Conservation (phyloP, 2,888 invertebrate species). For the Caenorhabditis zanzibari region DNA sequence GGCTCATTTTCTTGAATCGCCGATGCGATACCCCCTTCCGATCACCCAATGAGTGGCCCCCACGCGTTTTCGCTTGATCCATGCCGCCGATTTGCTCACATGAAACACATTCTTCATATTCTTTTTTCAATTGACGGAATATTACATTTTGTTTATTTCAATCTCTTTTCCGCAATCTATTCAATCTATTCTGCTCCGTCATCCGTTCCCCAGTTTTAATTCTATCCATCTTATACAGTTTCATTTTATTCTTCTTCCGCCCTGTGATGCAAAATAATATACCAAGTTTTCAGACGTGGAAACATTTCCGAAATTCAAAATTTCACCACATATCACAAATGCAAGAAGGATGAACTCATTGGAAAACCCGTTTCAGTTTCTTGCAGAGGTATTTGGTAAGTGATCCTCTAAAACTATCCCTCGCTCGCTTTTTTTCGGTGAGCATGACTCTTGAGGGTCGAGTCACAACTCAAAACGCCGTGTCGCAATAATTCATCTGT, state of each 20-base stretch:
- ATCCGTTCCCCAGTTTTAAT: constrained; percentile 2
- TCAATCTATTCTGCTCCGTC: constrained; percentile 35
- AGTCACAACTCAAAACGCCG: constrained; percentile 40
- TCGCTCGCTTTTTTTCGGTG: not conserved
- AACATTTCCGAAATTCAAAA: not conserved
- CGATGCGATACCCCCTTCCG: constrained; percentile 33
- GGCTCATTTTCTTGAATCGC: constrained; percentile 63
- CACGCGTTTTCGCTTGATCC: constrained; percentile 65
- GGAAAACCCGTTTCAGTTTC: constrained; percentile 52
- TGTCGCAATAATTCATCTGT: constrained; percentile 55
- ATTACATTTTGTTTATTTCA: constrained; percentile 56
- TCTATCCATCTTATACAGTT: constrained; percentile 14
- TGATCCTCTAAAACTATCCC: not conserved
- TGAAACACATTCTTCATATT: constrained; percentile 64
- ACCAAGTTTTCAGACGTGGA: constrained; percentile 20
- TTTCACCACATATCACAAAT: constrained; percentile 57
- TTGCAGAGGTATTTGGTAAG: constrained; percentile 53
- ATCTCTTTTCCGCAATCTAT: constrained; percentile 21
- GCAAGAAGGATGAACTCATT: constrained; percentile 58
- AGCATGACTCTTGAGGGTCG: not conserved
- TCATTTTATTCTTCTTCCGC: constrained; percentile 17
- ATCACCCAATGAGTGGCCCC: constrained; percentile 63
- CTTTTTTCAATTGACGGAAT: constrained; percentile 52
- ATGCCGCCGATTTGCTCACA: constrained; percentile 59
- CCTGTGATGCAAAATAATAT: too few relatives aligned